Conservation (phyloP, 2,113 vertebrate species). For the Phaethornis superciliosus region DNA sequence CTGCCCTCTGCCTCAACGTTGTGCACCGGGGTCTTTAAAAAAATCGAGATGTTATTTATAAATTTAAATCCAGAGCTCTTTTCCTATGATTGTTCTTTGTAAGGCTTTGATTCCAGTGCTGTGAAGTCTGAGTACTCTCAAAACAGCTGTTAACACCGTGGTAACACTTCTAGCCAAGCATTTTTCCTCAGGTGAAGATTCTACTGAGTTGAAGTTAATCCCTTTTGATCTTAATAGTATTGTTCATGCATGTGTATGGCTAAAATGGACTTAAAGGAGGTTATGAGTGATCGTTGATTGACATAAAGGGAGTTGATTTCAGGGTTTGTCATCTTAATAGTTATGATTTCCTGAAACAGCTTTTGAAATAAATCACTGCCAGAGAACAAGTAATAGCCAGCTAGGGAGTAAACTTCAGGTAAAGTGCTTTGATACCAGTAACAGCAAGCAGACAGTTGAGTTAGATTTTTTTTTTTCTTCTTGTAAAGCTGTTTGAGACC, state of each 20-base stretch:
- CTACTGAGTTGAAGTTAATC: neutral
- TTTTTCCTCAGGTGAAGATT: neutral
- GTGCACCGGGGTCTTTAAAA: neutral
- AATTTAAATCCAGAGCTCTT: neutral
- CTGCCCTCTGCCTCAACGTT: neutral
- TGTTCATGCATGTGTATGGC: neutral
- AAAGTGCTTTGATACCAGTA: neutral
- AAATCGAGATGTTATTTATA: neutral
- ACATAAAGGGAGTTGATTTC: neutral
- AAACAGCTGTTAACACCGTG: neutral
- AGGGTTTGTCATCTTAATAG: neutral
- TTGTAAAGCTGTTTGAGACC: neutral
- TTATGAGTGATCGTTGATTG: neutral
- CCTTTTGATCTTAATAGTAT: neutral
- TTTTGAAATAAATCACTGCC: neutral
- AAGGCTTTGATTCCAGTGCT: neutral
- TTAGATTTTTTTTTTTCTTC: neutral
- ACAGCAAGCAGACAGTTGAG: neutral
- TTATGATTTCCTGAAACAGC: neutral
- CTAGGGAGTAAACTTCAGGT: neutral
- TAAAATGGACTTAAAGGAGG: neutral
- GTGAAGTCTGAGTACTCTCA: neutral
- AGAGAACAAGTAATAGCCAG: neutral
- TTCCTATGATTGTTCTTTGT: neutral
- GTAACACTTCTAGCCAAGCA: neutral